phyloP scores from a whole-genome alignment of 2,113 vertebrate species.

The Hemichromis elongatus region DNA sequence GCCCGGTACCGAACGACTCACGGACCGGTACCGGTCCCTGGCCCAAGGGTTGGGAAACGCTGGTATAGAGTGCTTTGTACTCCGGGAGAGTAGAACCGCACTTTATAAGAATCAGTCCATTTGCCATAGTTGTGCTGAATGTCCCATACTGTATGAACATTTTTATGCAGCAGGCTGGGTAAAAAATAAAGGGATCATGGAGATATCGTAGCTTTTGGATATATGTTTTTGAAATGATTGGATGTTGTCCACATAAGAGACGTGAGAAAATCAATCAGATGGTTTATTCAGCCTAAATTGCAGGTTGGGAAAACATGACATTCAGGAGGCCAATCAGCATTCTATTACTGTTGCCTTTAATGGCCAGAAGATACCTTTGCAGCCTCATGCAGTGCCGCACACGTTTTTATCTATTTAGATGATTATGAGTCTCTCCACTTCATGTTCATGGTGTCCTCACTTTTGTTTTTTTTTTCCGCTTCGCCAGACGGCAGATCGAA shows the following conservation, averaged over 20 bases:
- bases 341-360: background rate
- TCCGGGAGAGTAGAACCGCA: background rate
- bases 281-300: background rate
- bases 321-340: background rate
- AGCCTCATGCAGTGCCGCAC: background rate
- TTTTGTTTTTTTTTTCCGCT: constrained; percentile 32
- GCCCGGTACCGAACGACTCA: no score
- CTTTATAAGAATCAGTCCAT: background rate
- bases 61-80: no score
- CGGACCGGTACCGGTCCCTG: no score
- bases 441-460: constrained; percentile 3
- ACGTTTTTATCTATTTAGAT: constrained; percentile 12
- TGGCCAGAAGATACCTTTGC: background rate
- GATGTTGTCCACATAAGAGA: background rate
- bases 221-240: background rate
- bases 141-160: background rate
- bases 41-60: no score
- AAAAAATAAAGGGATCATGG: background rate
- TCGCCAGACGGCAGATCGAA: background rate
- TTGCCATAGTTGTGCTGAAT: background rate
- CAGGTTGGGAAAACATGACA: background rate
- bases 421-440: constrained; percentile 28
- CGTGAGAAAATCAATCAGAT: background rate
- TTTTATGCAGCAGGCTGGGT: background rate
- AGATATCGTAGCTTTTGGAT: background rate